Percentiles rank a stretch among this genome's conserved stretches.
Conservation (phyloP, 2,113 vertebrate genomes). For the Alexandromys fortis region DNA sequence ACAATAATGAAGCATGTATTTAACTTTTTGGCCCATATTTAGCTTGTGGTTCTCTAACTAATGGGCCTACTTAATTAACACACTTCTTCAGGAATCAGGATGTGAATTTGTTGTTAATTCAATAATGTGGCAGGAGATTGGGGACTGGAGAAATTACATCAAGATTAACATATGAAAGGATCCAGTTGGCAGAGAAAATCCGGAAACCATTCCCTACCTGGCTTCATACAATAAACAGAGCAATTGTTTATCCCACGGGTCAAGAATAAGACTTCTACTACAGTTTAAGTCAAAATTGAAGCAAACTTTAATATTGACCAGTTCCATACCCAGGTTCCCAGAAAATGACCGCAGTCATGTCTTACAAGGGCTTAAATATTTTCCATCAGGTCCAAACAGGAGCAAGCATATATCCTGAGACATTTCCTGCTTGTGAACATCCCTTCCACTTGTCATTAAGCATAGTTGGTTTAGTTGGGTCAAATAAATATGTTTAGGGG, state of each 20-base stretch:
- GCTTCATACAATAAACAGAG: not conserved
- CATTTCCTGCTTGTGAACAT: too few species aligned
- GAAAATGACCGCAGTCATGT: too few species aligned
- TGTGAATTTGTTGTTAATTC: not conserved
- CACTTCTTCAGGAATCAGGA: not conserved
- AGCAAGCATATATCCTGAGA: too few species aligned
- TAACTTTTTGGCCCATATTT: not conserved
- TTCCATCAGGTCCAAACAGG: too few species aligned
- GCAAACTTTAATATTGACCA: too few species aligned
- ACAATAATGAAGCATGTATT: not conserved
- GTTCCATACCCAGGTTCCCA: too few species aligned
- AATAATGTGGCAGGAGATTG: not conserved
- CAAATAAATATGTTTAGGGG: too few species aligned
- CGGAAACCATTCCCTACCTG: not conserved
- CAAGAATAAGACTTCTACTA: too few species aligned
- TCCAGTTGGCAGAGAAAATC: not conserved
- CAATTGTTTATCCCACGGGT: not conserved
- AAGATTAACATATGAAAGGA: not conserved
- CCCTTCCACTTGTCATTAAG: too few species aligned
- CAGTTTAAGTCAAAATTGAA: too few species aligned
- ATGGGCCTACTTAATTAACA: not conserved
- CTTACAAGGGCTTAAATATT: too few species aligned
- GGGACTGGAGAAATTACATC: not conserved
- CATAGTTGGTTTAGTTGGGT: too few species aligned
- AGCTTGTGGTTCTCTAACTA: not conserved